These are phyloP conservation scores for Labeo rohita DNA, from an alignment of 2,113 vertebrate species.

Conservation along the genomic window DNA sequence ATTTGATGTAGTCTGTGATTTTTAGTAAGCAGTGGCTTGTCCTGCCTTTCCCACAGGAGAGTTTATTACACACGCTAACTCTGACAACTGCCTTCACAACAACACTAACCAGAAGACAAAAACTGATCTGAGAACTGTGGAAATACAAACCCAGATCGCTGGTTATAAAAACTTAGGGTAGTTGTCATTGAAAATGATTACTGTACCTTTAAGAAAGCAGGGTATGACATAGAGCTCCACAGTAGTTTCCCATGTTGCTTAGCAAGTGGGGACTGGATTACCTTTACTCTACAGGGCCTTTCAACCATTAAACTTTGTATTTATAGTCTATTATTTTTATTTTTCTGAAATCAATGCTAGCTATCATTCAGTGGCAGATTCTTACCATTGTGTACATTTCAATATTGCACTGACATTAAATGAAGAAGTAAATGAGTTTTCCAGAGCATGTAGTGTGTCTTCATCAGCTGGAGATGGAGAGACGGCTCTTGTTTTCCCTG, in stretches of 20 bases:
- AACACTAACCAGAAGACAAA: conserved; percentile 42
- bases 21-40: conserved; percentile 18
- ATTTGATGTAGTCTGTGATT: conserved; percentile 29
- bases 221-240: conserved; percentile 11
- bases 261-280: conserved; percentile 40
- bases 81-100: conserved; percentile 24
- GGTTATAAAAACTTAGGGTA: conserved; percentile 1
- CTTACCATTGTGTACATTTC: conserved; percentile 59
- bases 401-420: conserved; percentile 49
- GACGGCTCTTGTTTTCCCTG: neutral
- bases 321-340: conserved; percentile 36
- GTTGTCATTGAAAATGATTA: conserved; percentile 38
- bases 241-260: conserved; percentile 41
- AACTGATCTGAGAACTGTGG: neutral
- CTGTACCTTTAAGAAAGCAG: conserved; percentile 35
- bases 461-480: conserved; percentile 1
- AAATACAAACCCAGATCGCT: conserved; percentile 30
- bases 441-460: conserved; percentile 38
- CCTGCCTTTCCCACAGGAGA: conserved; percentile 42
- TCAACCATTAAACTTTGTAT: conserved; percentile 30
- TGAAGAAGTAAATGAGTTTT: conserved; percentile 41
- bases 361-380: conserved; percentile 50
- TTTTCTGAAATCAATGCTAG: conserved; percentile 40
- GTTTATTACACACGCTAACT: conserved; percentile 44
- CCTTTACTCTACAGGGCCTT: conserved; percentile 32